Evolutionary conservation across 2,113 vertebrate genomes (phyloP).

Genomic region (Ailuropoda melanoleuca): DNA sequence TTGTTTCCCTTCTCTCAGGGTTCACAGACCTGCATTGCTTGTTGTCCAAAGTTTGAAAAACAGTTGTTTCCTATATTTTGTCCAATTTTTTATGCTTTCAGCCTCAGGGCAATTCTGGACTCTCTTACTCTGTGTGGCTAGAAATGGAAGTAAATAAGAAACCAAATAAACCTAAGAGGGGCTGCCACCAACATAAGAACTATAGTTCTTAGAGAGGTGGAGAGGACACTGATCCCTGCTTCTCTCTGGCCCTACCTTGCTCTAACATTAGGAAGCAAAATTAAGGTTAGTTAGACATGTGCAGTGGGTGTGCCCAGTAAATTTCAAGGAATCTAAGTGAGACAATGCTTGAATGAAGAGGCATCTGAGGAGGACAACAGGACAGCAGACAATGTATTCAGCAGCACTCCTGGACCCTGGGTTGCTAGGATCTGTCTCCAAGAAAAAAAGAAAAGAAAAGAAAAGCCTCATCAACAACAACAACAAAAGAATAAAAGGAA

Average conservation of each 20-base stretch:
- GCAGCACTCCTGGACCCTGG: background rate
- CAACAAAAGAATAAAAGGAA: background rate
- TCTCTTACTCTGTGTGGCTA: background rate
- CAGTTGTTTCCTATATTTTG: background rate
- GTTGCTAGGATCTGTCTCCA: background rate
- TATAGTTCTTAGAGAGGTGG: background rate
- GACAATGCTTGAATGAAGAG: background rate
- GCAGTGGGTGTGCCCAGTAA: background rate
- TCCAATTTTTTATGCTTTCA: background rate
- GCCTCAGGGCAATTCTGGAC: background rate
- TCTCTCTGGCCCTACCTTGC: too few relatives aligned
- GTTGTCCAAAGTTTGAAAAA: background rate
- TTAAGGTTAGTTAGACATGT: background rate
- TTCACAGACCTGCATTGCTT: background rate
- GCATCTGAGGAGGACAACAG: background rate
- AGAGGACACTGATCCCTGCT: fast-evolving
- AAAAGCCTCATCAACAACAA: background rate
- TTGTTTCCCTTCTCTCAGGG: too few relatives aligned
- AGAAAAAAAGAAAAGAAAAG: background rate
- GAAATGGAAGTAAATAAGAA: background rate
- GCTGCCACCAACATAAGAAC: background rate
- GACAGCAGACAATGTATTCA: background rate
- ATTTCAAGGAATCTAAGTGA: background rate
- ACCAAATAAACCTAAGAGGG: background rate
- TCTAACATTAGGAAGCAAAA: background rate